Evolutionary conservation across 30 jellyfish, hydroid and myxozoan species (phyloP), one percentile per base, ranked within the genome.

Genomic region (Calvadosia cruxmelitensis): DNA sequence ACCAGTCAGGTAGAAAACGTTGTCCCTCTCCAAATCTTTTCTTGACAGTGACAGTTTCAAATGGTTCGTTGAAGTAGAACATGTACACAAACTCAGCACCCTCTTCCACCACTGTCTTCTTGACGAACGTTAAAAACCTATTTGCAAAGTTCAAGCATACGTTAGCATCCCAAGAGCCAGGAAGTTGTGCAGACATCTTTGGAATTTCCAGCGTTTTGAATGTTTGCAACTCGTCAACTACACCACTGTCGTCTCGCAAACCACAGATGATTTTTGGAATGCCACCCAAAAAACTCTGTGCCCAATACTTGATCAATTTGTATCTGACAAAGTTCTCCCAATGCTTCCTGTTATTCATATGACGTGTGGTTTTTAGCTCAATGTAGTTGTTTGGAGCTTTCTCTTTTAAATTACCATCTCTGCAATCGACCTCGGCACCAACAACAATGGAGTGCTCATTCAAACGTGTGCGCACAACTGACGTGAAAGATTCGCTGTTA

Each of bases 381-480:
- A 87, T 48, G 51, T 87, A 87, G 66, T 83, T 73, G 10, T 62
- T 71, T 7, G 93, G 94, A 35, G 94, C 79, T 10, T 61, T 32
- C 26, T 27, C 80, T 52, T 76, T 67, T n/a, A n/a, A n/a, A 42
- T 20, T 42, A 23, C 74, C 83, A 72, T 81, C 77, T 57, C 3
- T 66, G 32, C 96, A 87, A 76, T 87, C 96, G 27, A 87, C 94
- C 61, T 87, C 96, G 50, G 94, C 94, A 29, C 96, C 96, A 66
- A 76, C 34, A 1, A 87, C 80, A 29, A 87, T 49, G 28, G 96
- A 87, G 48, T 87, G 86, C 50, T 70, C 34, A 52, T 66, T 76
- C 34, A 87, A 26, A 27, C 96, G 67, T 32, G 93, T 66, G 32
- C 96, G 52, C 1, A 87, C 84, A 31, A 87, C 92, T 61, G 95